Base-by-base conservation (phyloP, 2,113 vertebrate species). In the Ailurus styani region DNA sequence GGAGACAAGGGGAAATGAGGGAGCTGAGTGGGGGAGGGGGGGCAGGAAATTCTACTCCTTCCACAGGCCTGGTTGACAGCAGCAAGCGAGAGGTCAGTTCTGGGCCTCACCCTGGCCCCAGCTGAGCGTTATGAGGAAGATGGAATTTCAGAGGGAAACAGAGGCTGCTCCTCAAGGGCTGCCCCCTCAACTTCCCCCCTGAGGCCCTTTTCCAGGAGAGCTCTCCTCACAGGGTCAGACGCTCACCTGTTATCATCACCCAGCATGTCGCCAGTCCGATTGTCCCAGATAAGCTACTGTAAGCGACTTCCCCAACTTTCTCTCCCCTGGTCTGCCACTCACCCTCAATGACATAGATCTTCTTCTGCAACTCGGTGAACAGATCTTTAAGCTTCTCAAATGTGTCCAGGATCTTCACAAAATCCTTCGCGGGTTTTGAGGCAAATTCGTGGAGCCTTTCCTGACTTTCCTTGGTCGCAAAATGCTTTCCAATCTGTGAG, bases 261-360 rank as follows among this genome's bases (percentile, higher is more conserved):
- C n/a, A 9, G 4, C 1, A 0, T 31, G 18, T 55, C 78, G 54
- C 27, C 29, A 45, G 57, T 20, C 68, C 66, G 21, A 40, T 34
- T 1, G 50, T 66, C 34, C 68, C 77, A n/a, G 62, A 18, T 1
- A 40, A 42, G 42, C 20, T 83, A 34, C 47, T 34, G 0, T 47
- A 7, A 21, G 10, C 0, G 50, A 17, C 11, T 10, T 57, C 42
- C 29, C 1, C 1, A 40, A 4, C 72, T 25, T 18, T 66, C 29
- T 23, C 21, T 29, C 45, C 77, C 29, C 4, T 34, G 37, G 72
- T 8, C 23, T 42, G 31, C 20, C 64, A 93, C 95, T 96, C 64
- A 99, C 99, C 99, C 98, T 99, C 99, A 5, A 99, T 98, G 29
- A 1, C 97, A 84, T 99, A 99, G 84, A 99, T 99, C 93, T 98